phyloP scores from a whole-genome alignment of 2,797 vertebrate genomes.

The Chlorospingus semifuscus region DNA sequence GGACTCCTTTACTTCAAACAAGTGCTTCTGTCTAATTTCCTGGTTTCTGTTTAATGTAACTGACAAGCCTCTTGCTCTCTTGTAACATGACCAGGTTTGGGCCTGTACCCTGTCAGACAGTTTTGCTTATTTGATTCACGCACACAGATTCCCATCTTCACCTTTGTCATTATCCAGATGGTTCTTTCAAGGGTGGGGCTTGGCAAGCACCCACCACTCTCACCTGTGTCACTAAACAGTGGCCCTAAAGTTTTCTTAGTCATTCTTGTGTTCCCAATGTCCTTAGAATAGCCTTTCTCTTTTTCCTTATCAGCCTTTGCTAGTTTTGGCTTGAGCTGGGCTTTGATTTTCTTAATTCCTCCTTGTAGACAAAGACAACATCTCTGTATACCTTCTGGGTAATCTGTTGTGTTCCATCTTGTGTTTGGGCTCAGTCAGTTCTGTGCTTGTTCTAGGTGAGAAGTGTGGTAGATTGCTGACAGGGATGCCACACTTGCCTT shows the following conservation, averaged over 20 bases:
- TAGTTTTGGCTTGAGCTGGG: background rate
- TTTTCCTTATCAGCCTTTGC: background rate
- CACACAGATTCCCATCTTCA: background rate
- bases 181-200: background rate
- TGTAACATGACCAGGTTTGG: background rate
- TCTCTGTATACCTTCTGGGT: background rate
- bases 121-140: background rate
- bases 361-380: background rate
- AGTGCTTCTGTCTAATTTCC: background rate
- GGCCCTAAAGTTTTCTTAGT: background rate
- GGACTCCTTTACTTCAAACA: background rate
- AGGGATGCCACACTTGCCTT: background rate
- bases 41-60: background rate
- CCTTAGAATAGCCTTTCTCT: background rate
- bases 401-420: background rate
- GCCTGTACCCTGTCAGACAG: background rate
- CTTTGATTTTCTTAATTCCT: background rate
- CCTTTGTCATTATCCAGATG: background rate
- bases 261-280: accelerated
- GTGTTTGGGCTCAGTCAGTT: background rate
- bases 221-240: background rate
- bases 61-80: background rate
- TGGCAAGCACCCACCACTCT: background rate
- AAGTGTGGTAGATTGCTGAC: background rate
- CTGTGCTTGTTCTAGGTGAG: background rate